Percentiles rank a stretch among this genome's conserved stretches.
Evolutionary conservation across 2,113 vertebrate genomes (phyloP).

Genomic region (Heloderma charlesbogerti): DNA sequence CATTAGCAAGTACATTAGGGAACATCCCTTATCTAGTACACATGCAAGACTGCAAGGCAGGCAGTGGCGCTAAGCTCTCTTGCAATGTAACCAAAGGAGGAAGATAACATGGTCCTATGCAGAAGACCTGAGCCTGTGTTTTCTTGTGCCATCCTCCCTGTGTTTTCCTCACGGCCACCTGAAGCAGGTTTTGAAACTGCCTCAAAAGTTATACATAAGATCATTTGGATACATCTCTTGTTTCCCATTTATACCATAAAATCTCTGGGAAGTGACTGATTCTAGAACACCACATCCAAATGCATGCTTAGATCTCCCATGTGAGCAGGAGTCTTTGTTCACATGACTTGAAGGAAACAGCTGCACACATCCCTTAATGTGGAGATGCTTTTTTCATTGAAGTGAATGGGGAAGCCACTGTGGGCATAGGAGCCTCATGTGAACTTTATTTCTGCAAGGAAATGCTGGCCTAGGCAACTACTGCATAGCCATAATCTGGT

Average conservation of each 20-base stretch:
- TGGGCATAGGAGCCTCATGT: not conserved
- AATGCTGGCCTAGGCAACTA: not conserved
- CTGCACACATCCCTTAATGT: no score
- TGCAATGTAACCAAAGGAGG: no score
- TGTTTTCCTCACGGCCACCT: not conserved
- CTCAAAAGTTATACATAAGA: not conserved
- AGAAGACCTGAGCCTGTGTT: not conserved
- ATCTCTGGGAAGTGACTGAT: no score
- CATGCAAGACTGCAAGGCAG: not conserved
- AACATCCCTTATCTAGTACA: not conserved
- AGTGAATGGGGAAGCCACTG: not conserved
- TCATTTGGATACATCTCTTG: not conserved
- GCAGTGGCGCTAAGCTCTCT: not conserved
- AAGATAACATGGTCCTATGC: not conserved
- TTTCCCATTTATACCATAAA: not conserved
- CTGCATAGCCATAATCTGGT: not conserved
- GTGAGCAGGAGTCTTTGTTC: not conserved
- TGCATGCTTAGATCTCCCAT: not conserved
- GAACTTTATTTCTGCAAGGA: not conserved
- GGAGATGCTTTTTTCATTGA: no score
- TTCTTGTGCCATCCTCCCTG: not conserved
- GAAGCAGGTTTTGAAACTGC: not conserved
- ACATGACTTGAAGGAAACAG: not conserved
- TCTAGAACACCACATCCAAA: not conserved
- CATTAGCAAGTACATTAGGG: not conserved